Conservation (phyloP, 2,113 vertebrate species). For the Turnix velox region DNA sequence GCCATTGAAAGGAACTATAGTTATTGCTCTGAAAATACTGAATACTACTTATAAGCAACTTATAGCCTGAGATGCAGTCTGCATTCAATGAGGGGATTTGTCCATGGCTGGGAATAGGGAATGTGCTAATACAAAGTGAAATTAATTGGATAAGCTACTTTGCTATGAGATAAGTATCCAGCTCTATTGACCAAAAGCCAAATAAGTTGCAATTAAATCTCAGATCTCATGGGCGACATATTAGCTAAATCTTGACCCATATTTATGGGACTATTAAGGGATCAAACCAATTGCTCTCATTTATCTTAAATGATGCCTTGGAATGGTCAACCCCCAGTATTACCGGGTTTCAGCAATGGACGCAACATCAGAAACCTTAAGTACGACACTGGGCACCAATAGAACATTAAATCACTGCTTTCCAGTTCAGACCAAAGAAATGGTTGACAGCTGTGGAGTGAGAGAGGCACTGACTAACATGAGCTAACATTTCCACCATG, state of each 20-base stretch:
- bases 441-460: not conserved
- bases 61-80: not conserved
- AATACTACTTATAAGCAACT: not conserved
- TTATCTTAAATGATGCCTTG: not conserved
- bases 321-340: not conserved
- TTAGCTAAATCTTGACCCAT: not conserved
- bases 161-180: not conserved
- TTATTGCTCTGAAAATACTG: slow-evolving; percentile 38
- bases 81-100: not conserved
- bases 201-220: slow-evolving; percentile 20
- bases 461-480: not conserved
- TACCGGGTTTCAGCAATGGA: not conserved
- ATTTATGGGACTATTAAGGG: not conserved
- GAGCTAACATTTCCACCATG: rapidly evolving
- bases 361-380: not conserved
- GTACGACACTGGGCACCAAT: not conserved
- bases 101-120: not conserved
- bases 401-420: not conserved
- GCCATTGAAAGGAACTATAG: slow-evolving; percentile 24
- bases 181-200: not conserved
- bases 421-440: not conserved
- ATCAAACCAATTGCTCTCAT: not conserved
- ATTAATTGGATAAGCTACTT: not conserved
- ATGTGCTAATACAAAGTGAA: not conserved
- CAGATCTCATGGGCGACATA: not conserved